Evolutionary conservation across 2,888 invertebrate genomes (phyloP).

Genomic region (Mayetiola destructor): DNA sequence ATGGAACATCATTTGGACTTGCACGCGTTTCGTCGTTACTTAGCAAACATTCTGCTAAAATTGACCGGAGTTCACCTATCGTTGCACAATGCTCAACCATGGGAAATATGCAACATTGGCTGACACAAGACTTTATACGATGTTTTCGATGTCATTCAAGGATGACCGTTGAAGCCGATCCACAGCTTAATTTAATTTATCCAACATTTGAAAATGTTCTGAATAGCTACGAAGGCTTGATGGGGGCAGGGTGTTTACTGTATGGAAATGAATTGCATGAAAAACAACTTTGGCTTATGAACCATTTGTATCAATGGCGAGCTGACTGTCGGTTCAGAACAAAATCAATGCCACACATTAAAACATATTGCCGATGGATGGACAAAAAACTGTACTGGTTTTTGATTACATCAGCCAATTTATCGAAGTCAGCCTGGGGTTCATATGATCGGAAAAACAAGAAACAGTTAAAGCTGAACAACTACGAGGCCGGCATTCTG

Average conservation of each 20-base stretch:
- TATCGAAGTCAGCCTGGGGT: conserved; percentile 98
- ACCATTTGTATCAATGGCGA: conserved; percentile 71
- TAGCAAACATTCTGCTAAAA: conserved; percentile 46
- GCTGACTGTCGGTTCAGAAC: conserved; percentile 53
- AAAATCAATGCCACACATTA: conserved; percentile 88
- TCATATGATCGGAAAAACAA: conserved; percentile 40
- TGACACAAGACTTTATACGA: conserved; percentile 57
- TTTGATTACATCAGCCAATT: conserved; percentile 80
- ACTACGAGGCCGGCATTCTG: conserved; percentile 83
- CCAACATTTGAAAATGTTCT: conserved; percentile 74
- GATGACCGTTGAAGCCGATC: conserved; percentile 37
- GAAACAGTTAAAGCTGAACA: conserved; percentile 57
- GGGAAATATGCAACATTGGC: conserved; percentile 61
- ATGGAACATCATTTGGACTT: conserved; percentile 40
- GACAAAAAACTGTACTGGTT: conserved; percentile 58
- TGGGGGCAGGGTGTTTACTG: conserved; percentile 79
- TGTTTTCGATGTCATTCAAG: conserved; percentile 43
- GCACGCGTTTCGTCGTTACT: conserved; percentile 46
- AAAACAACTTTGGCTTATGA: conserved; percentile 72
- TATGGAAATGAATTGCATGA: conserved; percentile 61
- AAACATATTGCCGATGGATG: conserved; percentile 68
- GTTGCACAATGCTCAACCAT: conserved; percentile 82
- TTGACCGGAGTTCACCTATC: conserved; percentile 49
- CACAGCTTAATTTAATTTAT: conserved; percentile 51
- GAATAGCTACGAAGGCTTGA: conserved; percentile 66